phyloP scores from a whole-genome alignment of 1,140 invertebrate genomes.

The Hestina assimilis region DNA sequence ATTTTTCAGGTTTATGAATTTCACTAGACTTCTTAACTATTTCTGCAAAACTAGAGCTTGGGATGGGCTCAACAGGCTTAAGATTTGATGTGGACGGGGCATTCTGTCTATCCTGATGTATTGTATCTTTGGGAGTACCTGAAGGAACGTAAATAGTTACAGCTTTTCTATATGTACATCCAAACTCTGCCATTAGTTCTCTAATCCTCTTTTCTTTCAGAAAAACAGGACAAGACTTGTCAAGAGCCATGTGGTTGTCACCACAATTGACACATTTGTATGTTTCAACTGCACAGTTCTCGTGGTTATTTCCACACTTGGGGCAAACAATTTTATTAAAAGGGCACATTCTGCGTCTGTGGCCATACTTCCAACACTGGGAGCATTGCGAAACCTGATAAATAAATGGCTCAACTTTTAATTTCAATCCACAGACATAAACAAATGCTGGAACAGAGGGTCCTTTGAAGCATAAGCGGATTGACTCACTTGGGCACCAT shows the following conservation, averaged over 20 bases:
- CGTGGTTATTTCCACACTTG: background rate
- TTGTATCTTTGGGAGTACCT: too few species aligned
- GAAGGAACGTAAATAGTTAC: background rate
- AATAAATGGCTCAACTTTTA: background rate
- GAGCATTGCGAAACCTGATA: background rate
- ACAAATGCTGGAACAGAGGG: background rate
- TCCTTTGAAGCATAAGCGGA: background rate
- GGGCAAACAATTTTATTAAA: background rate
- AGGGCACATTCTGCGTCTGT: background rate
- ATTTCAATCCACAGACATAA: background rate
- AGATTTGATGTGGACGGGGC: too few species aligned
- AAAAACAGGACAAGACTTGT: background rate
- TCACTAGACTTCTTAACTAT: background rate
- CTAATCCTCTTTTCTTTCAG: background rate
- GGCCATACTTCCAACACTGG: too few species aligned
- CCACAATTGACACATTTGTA: background rate
- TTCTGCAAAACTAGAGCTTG: background rate
- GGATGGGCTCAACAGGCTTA: too few species aligned
- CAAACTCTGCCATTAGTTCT: conserved; percentile 3
- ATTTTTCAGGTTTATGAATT: too few species aligned
- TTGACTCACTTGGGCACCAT: background rate
- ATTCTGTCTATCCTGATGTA: too few species aligned
- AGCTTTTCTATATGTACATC: background rate
- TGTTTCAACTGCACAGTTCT: background rate
- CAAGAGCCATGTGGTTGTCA: background rate